Percentiles rank a stretch among this genome's conserved stretches.
Conservation (phyloP, 2,888 invertebrate species). For the Poecilobothrus nobilitatus region DNA sequence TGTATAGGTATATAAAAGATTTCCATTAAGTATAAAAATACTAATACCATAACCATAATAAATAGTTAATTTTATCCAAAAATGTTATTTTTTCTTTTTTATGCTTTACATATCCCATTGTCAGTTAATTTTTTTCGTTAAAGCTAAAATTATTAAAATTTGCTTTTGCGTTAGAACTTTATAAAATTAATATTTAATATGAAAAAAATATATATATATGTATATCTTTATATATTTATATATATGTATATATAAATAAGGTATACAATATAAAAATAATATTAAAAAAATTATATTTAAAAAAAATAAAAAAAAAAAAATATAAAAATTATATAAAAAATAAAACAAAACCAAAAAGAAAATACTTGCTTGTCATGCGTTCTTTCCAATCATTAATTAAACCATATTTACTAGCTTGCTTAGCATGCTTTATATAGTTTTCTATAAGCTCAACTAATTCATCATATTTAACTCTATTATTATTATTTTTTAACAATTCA, state of each 20-base stretch:
- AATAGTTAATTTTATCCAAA: no score
- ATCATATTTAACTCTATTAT: constrained; percentile 26
- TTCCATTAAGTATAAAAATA: no score
- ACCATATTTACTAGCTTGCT: constrained; percentile 27
- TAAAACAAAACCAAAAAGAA: constrained; percentile 29
- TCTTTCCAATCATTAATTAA: constrained; percentile 29
- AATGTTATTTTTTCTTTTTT: no score
- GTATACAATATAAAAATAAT: background rate
- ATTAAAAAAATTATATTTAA: constrained; percentile 19
- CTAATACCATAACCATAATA: no score
- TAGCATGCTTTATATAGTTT: constrained; percentile 35
- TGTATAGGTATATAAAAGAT: no score
- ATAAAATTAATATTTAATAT: no score
- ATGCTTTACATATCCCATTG: no score
- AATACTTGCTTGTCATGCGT: constrained; percentile 45
- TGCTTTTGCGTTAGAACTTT: no score
- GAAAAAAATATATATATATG: no score
- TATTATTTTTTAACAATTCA: constrained; percentile 20
- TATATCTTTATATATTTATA: background rate
- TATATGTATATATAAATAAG: background rate
- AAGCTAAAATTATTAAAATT: no score
- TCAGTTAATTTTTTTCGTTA: no score
- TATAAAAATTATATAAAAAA: constrained; percentile 25
- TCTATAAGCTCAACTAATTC: constrained; percentile 34
- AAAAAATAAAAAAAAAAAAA: constrained; percentile 8